Conservation (phyloP, 1,140 invertebrate species). For the Hermatobates lingyangjiaoensis region DNA sequence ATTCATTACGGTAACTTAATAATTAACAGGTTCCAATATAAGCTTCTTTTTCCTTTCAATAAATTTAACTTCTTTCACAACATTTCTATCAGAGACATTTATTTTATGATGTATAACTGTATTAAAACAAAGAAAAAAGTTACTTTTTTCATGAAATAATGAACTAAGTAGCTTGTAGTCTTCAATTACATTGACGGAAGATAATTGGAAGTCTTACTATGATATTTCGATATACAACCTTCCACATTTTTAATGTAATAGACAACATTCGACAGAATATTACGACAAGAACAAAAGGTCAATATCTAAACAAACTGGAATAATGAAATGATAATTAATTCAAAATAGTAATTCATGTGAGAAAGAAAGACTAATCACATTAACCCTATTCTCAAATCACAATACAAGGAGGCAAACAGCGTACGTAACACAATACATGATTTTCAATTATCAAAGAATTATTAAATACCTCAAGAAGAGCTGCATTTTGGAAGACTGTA, state of each 20-base stretch:
- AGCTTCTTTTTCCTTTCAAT: too few species aligned
- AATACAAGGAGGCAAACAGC: neutral
- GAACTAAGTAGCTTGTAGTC: neutral
- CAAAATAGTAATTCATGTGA: neutral
- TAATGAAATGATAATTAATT: neutral
- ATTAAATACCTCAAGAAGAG: slow-evolving; percentile 53
- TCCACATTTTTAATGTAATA: neutral
- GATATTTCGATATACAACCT: neutral
- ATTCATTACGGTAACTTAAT: too few species aligned
- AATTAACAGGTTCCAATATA: too few species aligned
- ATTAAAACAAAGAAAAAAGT: neutral
- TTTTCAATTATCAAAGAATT: slow-evolving; percentile 4
- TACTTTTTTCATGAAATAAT: neutral
- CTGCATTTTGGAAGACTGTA: slow-evolving; percentile 77
- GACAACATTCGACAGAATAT: neutral
- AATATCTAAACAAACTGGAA: neutral
- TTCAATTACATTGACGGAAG: neutral
- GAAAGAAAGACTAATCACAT: neutral
- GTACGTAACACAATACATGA: neutral
- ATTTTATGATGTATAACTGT: neutral
- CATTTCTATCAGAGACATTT: neutral
- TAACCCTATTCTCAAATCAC: neutral
- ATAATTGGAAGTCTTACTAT: neutral
- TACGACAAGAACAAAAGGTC: neutral
- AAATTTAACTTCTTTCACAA: too few species aligned